Percentiles rank a stretch among this genome's conserved stretches.
Conservation (phyloP, 2,797 vertebrate species). For the Hemibagrus guttatus region DNA sequence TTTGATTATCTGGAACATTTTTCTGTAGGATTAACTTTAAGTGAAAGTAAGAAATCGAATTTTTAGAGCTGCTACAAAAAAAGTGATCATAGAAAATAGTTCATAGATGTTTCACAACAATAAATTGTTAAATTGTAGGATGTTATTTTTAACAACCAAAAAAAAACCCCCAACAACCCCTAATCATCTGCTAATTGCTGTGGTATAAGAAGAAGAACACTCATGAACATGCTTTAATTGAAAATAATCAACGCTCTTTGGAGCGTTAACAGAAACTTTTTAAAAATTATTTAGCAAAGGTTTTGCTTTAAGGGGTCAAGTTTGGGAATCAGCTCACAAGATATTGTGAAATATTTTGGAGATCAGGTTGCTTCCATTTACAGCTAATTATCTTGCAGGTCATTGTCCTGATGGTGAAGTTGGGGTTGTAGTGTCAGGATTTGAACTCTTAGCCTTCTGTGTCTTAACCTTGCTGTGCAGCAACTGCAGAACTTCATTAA, state of each 20-base stretch:
- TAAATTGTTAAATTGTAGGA: not conserved
- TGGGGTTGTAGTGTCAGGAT: not conserved
- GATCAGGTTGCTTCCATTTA: conserved; percentile 3
- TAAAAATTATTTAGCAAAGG: not conserved
- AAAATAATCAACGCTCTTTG: not conserved
- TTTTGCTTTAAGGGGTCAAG: not conserved
- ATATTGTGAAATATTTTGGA: conserved; percentile 2
- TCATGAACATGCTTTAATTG: not conserved
- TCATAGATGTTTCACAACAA: not conserved
- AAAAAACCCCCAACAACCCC: no score
- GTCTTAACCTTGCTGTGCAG: not conserved
- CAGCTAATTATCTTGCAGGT: not conserved
- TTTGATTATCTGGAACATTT: not conserved
- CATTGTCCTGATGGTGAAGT: conserved; percentile 11
- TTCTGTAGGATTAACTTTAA: not conserved
- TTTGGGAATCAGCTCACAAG: not conserved
- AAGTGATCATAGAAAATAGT: not conserved
- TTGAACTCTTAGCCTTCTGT: conserved; percentile 1
- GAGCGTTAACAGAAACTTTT: not conserved
- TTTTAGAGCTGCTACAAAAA: not conserved
- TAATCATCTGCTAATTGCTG: not conserved
- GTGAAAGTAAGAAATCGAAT: not conserved
- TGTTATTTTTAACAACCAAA: not conserved
- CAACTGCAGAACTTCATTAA: not conserved
- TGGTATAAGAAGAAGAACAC: not conserved